Conservation (phyloP, 2,797 vertebrate species). For the Buceros bicornis region DNA sequence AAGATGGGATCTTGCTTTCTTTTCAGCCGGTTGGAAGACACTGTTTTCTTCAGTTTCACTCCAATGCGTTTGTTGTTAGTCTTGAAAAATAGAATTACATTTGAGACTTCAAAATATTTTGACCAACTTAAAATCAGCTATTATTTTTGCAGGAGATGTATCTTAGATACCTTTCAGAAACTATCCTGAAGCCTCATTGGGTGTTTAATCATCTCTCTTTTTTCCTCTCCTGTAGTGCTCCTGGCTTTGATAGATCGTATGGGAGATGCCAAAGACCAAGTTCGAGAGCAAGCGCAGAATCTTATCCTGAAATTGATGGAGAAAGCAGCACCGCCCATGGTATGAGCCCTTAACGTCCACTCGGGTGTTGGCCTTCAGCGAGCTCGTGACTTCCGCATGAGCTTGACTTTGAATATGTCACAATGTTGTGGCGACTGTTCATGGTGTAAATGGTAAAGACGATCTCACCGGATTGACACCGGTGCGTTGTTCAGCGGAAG, state of each 20-base stretch:
- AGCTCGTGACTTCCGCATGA: not conserved
- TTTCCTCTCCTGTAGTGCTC: conserved; percentile 80
- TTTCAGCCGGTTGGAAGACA: not conserved
- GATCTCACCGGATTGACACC: not conserved
- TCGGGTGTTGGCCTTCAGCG: not conserved
- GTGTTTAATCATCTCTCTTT: not conserved
- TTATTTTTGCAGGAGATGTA: not conserved
- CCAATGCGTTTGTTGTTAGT: not conserved
- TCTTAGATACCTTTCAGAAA: not conserved
- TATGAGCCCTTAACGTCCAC: conserved; percentile 71
- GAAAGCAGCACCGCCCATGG: conserved; percentile 89
- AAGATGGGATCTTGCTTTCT: not conserved
- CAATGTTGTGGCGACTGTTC: not conserved
- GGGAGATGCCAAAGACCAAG: conserved; percentile 96
- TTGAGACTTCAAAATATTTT: not conserved
- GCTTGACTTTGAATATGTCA: not conserved
- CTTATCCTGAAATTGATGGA: conserved; percentile 93
- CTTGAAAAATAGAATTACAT: not conserved
- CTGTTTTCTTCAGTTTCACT: not conserved
- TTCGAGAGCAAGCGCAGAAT: conserved; percentile 93
- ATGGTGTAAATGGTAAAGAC: not conserved
- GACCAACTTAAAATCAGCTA: not conserved
- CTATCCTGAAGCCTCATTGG: not conserved
- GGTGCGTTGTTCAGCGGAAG: not conserved
- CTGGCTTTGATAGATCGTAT: conserved; percentile 92